Percentiles rank a stretch among this genome's conserved stretches.
phyloP scores from a whole-genome alignment of 64 coral and sea anemone genomes.

The Montipora foliosa region DNA sequence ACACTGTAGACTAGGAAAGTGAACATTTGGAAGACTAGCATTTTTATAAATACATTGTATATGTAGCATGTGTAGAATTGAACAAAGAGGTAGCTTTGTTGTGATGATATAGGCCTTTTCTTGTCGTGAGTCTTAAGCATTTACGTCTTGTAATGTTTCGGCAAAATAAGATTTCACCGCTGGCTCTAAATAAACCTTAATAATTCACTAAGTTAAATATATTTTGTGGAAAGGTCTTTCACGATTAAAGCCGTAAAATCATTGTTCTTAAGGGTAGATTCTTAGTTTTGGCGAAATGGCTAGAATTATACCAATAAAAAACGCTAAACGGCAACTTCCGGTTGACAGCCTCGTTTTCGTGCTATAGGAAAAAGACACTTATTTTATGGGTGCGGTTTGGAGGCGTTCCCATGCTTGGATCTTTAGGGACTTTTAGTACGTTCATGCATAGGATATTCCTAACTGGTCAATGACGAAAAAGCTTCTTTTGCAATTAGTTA shows the following conservation, averaged over 20 bases:
- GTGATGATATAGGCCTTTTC: too few species aligned
- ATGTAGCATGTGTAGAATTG: background rate
- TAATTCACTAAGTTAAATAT: background rate
- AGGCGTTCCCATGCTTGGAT: background rate
- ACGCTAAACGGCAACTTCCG: background rate
- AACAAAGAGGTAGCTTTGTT: too few species aligned
- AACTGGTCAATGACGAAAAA: too few species aligned
- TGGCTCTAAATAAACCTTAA: background rate
- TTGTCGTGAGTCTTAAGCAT: background rate
- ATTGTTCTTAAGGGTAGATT: background rate
- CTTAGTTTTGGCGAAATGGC: background rate
- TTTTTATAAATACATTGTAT: background rate
- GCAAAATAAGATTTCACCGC: background rate
- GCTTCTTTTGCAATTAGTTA: too few species aligned
- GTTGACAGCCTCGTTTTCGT: slow-evolving; percentile 21
- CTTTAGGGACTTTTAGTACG: background rate
- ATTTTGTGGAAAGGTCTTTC: background rate
- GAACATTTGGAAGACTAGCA: slow-evolving; percentile 16
- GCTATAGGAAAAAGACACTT: background rate
- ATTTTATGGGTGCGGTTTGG: background rate
- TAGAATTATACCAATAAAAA: background rate
- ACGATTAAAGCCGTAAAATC: background rate
- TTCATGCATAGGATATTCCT: background rate
- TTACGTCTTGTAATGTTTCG: background rate
- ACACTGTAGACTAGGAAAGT: slow-evolving; percentile 8